These are phyloP conservation scores for Steinernema scapterisci DNA, from an alignment of 2,888 invertebrate species.

Conservation along the genomic window DNA sequence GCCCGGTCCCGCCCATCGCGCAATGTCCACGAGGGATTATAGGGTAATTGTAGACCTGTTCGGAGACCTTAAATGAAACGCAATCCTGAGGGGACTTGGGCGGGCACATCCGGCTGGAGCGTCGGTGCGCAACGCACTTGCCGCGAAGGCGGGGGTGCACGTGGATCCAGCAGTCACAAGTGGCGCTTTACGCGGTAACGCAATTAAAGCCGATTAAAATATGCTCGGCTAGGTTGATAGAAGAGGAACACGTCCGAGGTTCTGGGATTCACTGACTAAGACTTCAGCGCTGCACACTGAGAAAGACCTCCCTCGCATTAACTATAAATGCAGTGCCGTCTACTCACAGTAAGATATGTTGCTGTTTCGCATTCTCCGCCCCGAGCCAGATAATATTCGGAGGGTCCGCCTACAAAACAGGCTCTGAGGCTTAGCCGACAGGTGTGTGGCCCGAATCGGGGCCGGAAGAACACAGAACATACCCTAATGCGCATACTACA, in stretches of 20 bases:
- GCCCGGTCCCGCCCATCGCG: slow-evolving; percentile 4
- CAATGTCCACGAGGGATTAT: slow-evolving; percentile 15
- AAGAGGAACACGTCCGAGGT: neutral
- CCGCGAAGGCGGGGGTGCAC: neutral
- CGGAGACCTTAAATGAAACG: too few relatives aligned
- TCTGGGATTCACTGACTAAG: neutral
- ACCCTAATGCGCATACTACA: neutral
- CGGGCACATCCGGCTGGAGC: neutral
- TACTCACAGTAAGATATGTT: slow-evolving; percentile 1
- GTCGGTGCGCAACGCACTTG: slow-evolving; percentile 4
- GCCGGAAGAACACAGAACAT: neutral
- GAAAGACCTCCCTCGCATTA: neutral
- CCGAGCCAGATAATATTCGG: neutral
- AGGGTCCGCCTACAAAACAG: neutral
- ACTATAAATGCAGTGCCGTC: neutral
- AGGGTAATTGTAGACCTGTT: slow-evolving; percentile 13
- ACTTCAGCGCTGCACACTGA: neutral
- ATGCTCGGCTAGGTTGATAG: slow-evolving; percentile 7
- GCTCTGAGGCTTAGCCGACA: neutral
- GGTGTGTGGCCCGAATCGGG: neutral
- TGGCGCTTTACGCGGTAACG: neutral
- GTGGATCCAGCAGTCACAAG: neutral
- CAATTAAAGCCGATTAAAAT: slow-evolving; percentile 2
- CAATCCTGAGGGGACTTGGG: too few relatives aligned
- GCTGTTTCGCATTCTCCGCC: neutral